These are phyloP conservation scores for Arctopsyche grandis DNA, from an alignment of 1,140 invertebrate species.

Conservation along the genomic window DNA sequence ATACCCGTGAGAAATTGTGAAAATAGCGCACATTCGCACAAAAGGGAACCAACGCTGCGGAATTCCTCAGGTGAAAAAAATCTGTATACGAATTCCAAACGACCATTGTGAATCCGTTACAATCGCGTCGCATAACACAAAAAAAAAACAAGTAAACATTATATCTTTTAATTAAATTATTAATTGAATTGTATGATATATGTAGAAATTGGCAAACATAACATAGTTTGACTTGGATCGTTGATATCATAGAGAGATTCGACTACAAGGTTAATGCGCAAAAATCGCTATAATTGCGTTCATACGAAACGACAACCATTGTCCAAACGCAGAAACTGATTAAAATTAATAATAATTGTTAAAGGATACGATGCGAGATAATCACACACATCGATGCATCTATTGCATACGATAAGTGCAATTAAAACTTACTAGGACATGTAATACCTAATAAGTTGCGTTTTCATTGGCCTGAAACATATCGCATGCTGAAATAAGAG, in stretches of 20 bases:
- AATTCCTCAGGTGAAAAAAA: background rate
- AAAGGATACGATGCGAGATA: background rate
- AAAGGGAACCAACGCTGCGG: background rate
- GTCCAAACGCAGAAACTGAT: background rate
- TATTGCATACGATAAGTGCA: background rate
- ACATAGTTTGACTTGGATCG: background rate
- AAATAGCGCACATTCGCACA: background rate
- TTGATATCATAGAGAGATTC: background rate
- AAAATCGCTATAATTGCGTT: background rate
- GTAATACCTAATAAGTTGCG: background rate
- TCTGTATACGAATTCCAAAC: background rate
- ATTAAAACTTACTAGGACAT: background rate
- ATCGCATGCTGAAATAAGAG: conserved; percentile 28
- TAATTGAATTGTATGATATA: too few relatives aligned
- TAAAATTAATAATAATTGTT: background rate
- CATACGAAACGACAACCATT: background rate
- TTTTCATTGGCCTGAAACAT: conserved; percentile 3
- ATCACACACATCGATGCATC: background rate
- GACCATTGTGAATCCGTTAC: too few relatives aligned
- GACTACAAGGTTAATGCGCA: conserved; percentile 26
- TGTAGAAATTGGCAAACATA: too few relatives aligned
- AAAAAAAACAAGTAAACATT: too few relatives aligned
- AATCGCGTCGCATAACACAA: too few relatives aligned
- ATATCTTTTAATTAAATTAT: too few relatives aligned
- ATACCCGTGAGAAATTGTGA: background rate